Base-by-base conservation (phyloP, 2,113 vertebrate species). In the Hippocampus comes region DNA sequence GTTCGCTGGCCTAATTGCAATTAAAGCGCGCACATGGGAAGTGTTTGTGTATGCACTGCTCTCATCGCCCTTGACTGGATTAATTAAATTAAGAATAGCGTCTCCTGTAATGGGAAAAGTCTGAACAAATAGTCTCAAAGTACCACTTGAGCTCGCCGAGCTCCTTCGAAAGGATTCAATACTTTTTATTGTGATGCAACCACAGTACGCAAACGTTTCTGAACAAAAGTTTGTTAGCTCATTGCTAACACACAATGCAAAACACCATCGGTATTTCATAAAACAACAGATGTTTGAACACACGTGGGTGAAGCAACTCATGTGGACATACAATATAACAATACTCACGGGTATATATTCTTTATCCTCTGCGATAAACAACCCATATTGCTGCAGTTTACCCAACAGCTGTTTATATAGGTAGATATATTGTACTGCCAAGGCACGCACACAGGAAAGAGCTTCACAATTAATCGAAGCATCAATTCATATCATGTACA, bases 1-100 rank as follows among this genome's bases (percentile, higher is more conserved):
- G 42, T n/a, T 70, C n/a, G 17, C 68, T 60, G 67, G 34, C 68
- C 11, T 77, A 74, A 78, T 78, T 78, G 74, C 74, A 76, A 75
- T 81, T 84, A 75, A 55, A 68, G 59, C n/a, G n/a, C 5, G 6
- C 59, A 38, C 63, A 12, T n/a, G 10, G 48, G 68, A 10, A 70
- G 68, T 64, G 18, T 21, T 11, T 53, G 49, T 53, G 38, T 59
- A 8, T 61, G 27, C 27, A 20, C 27, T 6, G 59, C 59, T 34
- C 27, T 61, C 57, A 30, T 60, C 57, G 18, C 15, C 15, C 27
- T 61, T 18, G 27, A 61, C 15, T 38, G 59, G 23, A 25, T 59
- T 59, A 27, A 60, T 60, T 60, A 3, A 61, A 61, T 61, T 18
- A 34, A 17, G 53, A n/a, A 23, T 11, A 23, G 21, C 11, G 53